Evolutionary conservation across 2,797 vertebrate genomes (phyloP).

Genomic region (Tokudaia muenninki): DNA sequence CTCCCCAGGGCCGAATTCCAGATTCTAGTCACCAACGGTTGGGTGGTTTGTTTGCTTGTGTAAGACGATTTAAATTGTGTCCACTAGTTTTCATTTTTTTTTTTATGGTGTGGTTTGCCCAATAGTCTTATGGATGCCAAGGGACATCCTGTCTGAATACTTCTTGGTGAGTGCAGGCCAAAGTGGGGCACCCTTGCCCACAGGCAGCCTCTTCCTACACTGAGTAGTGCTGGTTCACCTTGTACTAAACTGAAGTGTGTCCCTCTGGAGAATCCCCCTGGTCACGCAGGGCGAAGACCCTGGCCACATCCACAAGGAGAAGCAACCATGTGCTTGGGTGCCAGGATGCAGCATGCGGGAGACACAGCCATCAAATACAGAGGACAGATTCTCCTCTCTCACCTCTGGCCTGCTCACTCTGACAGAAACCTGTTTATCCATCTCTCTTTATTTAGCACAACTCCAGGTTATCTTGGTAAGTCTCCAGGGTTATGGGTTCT

Average conservation of each 20-base stretch:
- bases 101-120: constrained; percentile 88
- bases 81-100: constrained; percentile 87
- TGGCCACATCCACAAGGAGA: background rate
- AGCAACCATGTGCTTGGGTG: background rate
- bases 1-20: constrained; percentile 87
- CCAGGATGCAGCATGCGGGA: background rate
- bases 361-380: background rate
- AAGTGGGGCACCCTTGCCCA: constrained; percentile 79
- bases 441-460: constrained; percentile 47
- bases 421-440: constrained; percentile 19
- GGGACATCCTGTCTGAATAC: constrained; percentile 88
- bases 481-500: constrained; percentile 6
- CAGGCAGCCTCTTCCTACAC: constrained; percentile 84
- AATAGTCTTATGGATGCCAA: constrained; percentile 88
- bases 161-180: constrained; percentile 81
- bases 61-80: constrained; percentile 85
- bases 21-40: constrained; percentile 88
- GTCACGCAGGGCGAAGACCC: background rate
- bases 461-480: background rate
- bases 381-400: background rate
- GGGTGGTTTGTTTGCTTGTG: constrained; percentile 89
- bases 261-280: constrained; percentile 68
- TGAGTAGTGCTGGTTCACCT: constrained; percentile 79
- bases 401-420: background rate
- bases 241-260: constrained; percentile 77